A percentile compares a stretch with the other conserved stretches of the same genome.
Conservation (phyloP, 2,888 invertebrate species). For the Cheilosia urbana region DNA sequence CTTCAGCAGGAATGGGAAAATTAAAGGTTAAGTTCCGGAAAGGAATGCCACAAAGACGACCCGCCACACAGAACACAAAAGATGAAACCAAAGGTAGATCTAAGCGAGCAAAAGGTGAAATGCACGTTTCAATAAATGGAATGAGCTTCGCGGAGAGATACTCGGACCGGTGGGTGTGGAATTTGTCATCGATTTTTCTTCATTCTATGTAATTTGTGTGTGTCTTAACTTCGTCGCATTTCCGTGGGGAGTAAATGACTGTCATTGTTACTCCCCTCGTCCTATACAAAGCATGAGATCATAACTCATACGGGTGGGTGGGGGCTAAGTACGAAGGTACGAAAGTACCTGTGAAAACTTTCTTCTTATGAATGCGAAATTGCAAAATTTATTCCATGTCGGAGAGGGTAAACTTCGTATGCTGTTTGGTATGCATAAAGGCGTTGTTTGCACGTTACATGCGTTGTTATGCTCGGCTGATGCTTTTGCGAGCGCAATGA, state of each 20-base stretch:
- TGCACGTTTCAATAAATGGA: constrained; percentile 17
- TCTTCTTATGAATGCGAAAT: constrained; percentile 4
- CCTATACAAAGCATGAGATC: background rate
- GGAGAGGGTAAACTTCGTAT: background rate
- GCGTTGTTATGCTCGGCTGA: background rate
- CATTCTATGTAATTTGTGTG: constrained; percentile 9
- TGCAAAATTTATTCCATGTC: background rate
- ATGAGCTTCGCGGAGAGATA: background rate
- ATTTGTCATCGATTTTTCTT: constrained; percentile 9
- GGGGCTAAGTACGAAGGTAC: background rate
- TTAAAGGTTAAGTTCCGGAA: constrained; percentile 50
- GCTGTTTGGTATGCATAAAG: background rate
- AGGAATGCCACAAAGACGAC: constrained; percentile 29
- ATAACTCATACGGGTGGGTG: background rate
- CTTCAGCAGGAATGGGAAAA: constrained; percentile 38
- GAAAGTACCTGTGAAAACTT: background rate
- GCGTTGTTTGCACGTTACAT: background rate
- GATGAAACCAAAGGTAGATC: background rate
- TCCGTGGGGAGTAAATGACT: background rate
- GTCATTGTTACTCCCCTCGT: constrained; percentile 10
- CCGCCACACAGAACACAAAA: background rate
- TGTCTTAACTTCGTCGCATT: constrained; percentile 4
- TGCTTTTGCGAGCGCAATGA: background rate
- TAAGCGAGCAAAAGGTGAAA: constrained; percentile 31
- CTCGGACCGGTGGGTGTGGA: constrained; percentile 1